These are phyloP conservation scores for Hecatera dysodea DNA, from an alignment of 2,888 invertebrate genomes.

Conservation along the genomic window DNA sequence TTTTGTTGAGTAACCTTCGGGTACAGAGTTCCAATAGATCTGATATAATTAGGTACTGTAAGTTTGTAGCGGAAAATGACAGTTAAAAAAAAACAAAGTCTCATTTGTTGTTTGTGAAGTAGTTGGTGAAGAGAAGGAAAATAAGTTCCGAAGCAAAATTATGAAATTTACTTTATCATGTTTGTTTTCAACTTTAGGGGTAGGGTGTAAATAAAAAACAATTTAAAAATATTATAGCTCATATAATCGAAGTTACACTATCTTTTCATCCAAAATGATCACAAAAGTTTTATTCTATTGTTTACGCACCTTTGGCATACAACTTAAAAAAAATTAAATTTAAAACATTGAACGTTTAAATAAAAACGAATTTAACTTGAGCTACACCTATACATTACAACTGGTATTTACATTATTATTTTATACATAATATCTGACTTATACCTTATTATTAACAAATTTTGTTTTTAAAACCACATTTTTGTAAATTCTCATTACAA, in stretches of 20 bases:
- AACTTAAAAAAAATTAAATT: constrained; percentile 80
- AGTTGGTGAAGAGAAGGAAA: too few relatives aligned
- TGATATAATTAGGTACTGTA: too few relatives aligned
- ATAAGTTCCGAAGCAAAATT: too few relatives aligned
- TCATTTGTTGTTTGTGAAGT: too few relatives aligned
- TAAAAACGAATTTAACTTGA: constrained; percentile 61
- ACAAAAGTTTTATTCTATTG: constrained; percentile 85
- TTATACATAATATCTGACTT: constrained; percentile 80
- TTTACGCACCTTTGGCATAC: constrained; percentile 87
- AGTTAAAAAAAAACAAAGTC: too few relatives aligned
- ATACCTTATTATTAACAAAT: constrained; percentile 80
- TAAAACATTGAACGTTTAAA: constrained; percentile 72
- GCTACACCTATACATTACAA: too few relatives aligned
- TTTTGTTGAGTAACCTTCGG: too few relatives aligned
- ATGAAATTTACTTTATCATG: constrained; percentile 24
- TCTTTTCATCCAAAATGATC: constrained; percentile 89
- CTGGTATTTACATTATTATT: constrained; percentile 83
- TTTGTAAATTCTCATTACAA: constrained; percentile 89
- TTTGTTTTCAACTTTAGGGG: constrained; percentile 49
- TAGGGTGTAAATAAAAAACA: constrained; percentile 75
- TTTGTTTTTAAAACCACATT: constrained; percentile 83
- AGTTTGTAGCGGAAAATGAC: too few relatives aligned
- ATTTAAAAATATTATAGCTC: constrained; percentile 89
- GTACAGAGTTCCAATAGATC: too few relatives aligned
- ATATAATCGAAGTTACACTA: constrained; percentile 90